Percentiles rank a stretch among this genome's conserved stretches.
Conservation (phyloP, 2,888 invertebrate genomes). For the Acrocyrtus sp. region DNA sequence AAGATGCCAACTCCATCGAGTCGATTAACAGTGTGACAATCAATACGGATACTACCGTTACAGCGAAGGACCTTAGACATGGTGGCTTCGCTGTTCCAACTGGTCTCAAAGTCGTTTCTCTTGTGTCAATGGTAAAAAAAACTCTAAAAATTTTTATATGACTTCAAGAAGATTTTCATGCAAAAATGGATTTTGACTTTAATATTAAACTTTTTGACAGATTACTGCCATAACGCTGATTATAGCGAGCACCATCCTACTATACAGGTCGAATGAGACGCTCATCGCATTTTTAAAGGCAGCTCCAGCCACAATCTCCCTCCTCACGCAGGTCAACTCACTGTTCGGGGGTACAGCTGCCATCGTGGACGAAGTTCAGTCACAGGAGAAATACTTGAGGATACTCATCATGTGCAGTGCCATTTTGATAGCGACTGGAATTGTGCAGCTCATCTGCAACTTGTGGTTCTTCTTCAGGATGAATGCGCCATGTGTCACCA, state of each 20-base stretch:
- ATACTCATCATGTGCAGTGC: slow-evolving; percentile 55
- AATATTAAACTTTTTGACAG: slow-evolving; percentile 20
- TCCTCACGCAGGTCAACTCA: slow-evolving; percentile 49
- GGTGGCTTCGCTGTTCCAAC: slow-evolving; percentile 47
- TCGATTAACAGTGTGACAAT: slow-evolving; percentile 41
- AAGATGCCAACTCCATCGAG: slow-evolving; percentile 41
- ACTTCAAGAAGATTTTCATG: neutral
- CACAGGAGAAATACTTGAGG: slow-evolving; percentile 53
- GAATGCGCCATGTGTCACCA: slow-evolving; percentile 52
- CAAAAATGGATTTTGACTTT: neutral
- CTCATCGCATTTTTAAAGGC: slow-evolving; percentile 53
- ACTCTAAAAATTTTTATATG: neutral
- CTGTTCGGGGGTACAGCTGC: slow-evolving; percentile 52
- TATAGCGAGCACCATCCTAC: slow-evolving; percentile 48
- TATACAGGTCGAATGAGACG: slow-evolving; percentile 50
- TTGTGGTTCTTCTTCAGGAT: slow-evolving; percentile 57
- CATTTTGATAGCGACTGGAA: slow-evolving; percentile 49
- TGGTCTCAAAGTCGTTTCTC: slow-evolving; percentile 52
- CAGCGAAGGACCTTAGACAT: slow-evolving; percentile 41
- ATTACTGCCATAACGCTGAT: slow-evolving; percentile 54
- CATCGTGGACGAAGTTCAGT: slow-evolving; percentile 56
- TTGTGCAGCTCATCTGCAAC: slow-evolving; percentile 54
- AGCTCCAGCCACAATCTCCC: slow-evolving; percentile 50
- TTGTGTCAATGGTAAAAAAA: slow-evolving; percentile 50
- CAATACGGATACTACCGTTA: slow-evolving; percentile 40